phyloP scores from a whole-genome alignment of 2,888 invertebrate genomes.

The Physocephala rufipes region DNA sequence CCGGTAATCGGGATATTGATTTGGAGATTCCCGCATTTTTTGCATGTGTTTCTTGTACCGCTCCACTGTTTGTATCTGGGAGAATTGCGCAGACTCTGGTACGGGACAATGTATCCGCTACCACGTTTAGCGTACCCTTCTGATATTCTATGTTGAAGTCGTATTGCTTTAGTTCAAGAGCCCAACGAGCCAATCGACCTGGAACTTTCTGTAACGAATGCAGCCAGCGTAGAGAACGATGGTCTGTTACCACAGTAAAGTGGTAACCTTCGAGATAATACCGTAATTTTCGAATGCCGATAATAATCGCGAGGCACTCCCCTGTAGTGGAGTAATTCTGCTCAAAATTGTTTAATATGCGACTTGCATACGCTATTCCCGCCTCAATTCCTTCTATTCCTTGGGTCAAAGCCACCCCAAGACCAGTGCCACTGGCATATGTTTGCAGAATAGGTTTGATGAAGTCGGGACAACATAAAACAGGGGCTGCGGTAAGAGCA shows the following conservation, averaged over 20 bases:
- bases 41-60: background rate
- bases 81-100: background rate
- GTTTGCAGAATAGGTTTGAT: constrained; percentile 27
- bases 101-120: constrained; percentile 37
- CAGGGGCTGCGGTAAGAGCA: constrained; percentile 29
- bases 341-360: constrained; percentile 26
- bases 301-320: constrained; percentile 39
- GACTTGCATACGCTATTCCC: constrained; percentile 35
- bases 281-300: constrained; percentile 39
- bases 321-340: constrained; percentile 40
- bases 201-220: constrained; percentile 32
- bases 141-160: constrained; percentile 35
- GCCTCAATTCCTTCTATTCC: background rate
- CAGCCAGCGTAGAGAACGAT: constrained; percentile 37
- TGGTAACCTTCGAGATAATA: constrained; percentile 16
- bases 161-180: constrained; percentile 38
- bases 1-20: background rate
- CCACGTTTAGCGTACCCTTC: constrained; percentile 18
- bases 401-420: constrained; percentile 32
- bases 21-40: background rate
- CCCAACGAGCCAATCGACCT: constrained; percentile 39
- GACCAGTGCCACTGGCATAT: constrained; percentile 25
- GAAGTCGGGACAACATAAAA: constrained; percentile 32
- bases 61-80: background rate
- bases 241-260: constrained; percentile 40